These are phyloP conservation scores for Macropus fuliginosus DNA, from an alignment of 2,797 vertebrate species.

Conservation along the genomic window DNA sequence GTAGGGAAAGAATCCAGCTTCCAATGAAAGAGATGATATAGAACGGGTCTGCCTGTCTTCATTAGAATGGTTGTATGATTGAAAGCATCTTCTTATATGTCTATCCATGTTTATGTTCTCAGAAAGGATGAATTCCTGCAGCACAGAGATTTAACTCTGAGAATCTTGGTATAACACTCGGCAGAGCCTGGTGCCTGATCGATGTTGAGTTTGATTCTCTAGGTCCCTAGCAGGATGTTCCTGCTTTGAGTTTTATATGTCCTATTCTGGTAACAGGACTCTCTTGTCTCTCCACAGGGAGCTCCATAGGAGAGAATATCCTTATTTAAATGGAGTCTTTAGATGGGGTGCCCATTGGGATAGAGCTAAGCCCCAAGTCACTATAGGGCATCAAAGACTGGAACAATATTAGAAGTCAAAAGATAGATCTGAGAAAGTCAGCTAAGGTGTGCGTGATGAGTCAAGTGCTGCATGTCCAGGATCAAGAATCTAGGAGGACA, in stretches of 20 bases:
- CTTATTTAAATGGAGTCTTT: neutral
- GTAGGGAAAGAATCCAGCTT: neutral
- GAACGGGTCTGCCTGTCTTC: neutral
- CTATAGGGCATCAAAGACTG: neutral
- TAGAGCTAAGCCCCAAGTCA: constrained; percentile 21
- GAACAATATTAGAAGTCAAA: neutral
- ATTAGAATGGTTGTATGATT: constrained; percentile 10
- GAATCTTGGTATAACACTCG: neutral
- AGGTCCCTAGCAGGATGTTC: neutral
- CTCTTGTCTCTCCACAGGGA: neutral
- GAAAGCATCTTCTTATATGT: neutral
- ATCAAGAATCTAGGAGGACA: neutral
- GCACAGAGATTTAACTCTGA: neutral
- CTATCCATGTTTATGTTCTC: neutral
- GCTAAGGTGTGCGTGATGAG: neutral
- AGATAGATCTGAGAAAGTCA: neutral
- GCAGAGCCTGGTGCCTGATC: neutral
- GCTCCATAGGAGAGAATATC: neutral
- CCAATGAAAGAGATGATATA: neutral
- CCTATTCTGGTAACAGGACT: neutral
- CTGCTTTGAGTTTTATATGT: neutral
- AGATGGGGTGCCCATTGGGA: neutral
- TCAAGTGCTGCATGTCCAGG: neutral
- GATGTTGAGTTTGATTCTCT: neutral
- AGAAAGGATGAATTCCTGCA: neutral